Percentiles rank a stretch among this genome's conserved stretches.
These are phyloP conservation scores for Eucidaris tribuloides DNA, from an alignment of 35 echinoderm and acorn worm species.

Conservation along the genomic window DNA sequence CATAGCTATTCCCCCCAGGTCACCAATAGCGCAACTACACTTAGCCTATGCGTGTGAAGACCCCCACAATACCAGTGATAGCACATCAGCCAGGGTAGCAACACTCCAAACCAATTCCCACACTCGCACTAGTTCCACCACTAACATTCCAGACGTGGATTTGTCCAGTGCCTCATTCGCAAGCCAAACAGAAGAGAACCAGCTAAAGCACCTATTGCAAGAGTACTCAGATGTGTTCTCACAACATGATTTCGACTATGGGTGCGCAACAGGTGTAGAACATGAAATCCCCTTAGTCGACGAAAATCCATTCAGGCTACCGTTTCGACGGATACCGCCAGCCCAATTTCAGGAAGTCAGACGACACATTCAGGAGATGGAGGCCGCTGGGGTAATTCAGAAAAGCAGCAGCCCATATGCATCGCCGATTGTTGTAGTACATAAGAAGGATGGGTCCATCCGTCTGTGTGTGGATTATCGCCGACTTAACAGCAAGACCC, in stretches of 20 bases:
- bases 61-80: not conserved
- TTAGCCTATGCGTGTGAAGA: not conserved
- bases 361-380: slow-evolving; percentile 40
- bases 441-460: slow-evolving; percentile 29
- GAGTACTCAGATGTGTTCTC: not conserved
- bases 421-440: slow-evolving; percentile 30
- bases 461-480: slow-evolving; percentile 30
- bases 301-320: not conserved
- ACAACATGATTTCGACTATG: not conserved
- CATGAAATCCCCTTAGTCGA: slow-evolving; percentile 43
- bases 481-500: slow-evolving; percentile 14
- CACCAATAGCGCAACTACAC: not conserved
- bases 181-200: not conserved
- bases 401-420: slow-evolving; percentile 41
- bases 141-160: not conserved
- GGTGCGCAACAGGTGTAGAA: not conserved
- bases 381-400: slow-evolving; percentile 30
- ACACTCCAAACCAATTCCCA: not conserved
- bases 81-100: not conserved
- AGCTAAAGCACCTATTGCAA: not conserved
- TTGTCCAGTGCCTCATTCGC: not conserved
- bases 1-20: not conserved
- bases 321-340: slow-evolving; percentile 47
- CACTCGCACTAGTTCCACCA: not conserved
- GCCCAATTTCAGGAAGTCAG: slow-evolving; percentile 46